Evolutionary conservation across 2,113 vertebrate species (phyloP), one percentile per base, ranked within the genome.

Genomic region (Lichenostomus cassidix): DNA sequence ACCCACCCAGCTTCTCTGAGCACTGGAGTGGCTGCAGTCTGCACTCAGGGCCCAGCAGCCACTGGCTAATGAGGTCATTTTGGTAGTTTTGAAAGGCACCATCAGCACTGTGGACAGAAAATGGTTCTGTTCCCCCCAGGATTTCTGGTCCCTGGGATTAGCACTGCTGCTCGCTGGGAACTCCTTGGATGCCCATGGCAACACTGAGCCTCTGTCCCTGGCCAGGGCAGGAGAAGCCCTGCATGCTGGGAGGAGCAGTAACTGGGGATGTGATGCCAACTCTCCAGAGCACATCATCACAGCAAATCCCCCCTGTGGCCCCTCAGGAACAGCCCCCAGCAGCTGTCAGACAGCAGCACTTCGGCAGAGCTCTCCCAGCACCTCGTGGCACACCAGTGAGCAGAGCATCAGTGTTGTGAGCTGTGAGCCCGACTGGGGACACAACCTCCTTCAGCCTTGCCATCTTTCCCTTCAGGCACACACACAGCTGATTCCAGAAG

Each of bases 381-480:
- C 4, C 70, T 55, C 4, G 3, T 39, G 68, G 60, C 73, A 58
- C 0, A 1, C 2, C 18, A 42, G 0, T 7, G 46, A 52, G 7
- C 62, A 35, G 44, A 88, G 82, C 74, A 7, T 16, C 1, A 1
- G 49, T 53, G 10, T 0, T 1, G 12, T 0, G 33, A 71, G 8
- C 39, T 3, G 47, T 0, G 2, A n/a, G 37, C 1, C 3, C 29
- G 25, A 24, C 15, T 0, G 0, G 12, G 22, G 7, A 7, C 1
- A 1, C 5, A 2, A 52, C 65, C 50, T 50, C 69, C 71, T 53
- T 2, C 3, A 14, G 21, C 37, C 71, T 21, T 7, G 5, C 83
- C 31, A 4, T 12, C 83, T 25, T 47, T 33, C 64, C 81, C 25
- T 33, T 56, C 0, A 15, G 52, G 82, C 68, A 23, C 75, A 5